Evolutionary conservation across 2,888 invertebrate species (phyloP), one percentile per base, ranked within the genome.

Genomic region (Cancer borealis): DNA sequence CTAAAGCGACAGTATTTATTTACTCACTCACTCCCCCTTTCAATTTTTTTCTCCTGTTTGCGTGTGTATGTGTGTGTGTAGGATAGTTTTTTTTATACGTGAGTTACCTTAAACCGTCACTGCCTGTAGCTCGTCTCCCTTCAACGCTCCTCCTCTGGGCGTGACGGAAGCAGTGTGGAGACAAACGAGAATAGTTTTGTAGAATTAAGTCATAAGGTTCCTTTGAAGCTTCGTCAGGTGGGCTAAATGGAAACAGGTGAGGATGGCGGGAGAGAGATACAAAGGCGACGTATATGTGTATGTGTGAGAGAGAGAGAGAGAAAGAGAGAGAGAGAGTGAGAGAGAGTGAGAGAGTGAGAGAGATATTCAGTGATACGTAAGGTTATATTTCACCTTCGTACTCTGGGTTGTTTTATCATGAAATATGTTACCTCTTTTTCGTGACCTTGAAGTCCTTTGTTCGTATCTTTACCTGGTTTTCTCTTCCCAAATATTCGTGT

Each of bases 111-210:
- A n/a, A n/a, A n/a, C 17, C 30, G 26, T n/a, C n/a, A 66, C 5
- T n/a, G 66, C 17, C 17, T 26, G n/a, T 73, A 21, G 26, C 21
- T 0, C 21, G 73, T 73, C n/a, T 73, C 73, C n/a, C 73, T 26
- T 21, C 73, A 26, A n/a, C n/a, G 73, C 73, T 73, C 6, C 73
- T 73, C 21, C 3, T 21, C 26, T 79, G 79, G 30, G 30, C 30
- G 79, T 79, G 79, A 79, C 79, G 79, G 21, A 79, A 30, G 79
- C 12, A 8, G 30, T 12, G 30, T 5, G 79, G 26, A 8, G 79
- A 79, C 14, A 12, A 79, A 79, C 79, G 30, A 79, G 79, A 79
- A 79, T 26, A 79, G 79, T 79, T 79, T 79, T 79, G 79, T 79
- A 30, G 79, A 79, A 79, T 79, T 3, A 79, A 79, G 79, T 30